Base-by-base conservation (phyloP, 2,888 invertebrate genomes). In the Chromoteleia sp. region DNA sequence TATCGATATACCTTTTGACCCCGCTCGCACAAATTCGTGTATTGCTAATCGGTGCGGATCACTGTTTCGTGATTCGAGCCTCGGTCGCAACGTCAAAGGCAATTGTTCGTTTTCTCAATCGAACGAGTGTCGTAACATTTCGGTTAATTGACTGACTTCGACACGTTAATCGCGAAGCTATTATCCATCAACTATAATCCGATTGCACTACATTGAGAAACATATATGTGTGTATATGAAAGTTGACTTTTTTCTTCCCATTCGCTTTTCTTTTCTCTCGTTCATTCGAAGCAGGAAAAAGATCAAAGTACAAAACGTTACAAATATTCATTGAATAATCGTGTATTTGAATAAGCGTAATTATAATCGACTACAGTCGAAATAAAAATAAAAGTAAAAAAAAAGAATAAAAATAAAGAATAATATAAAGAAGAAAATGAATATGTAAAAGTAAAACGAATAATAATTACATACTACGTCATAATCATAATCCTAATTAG, bases 201-300 rank as follows among this genome's bases (percentile, higher is more conserved):
- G 70, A 78, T 81, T 75, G 81, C 78, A 80, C 77, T 83, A 77
- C 77, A 74, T 67, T 65, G 76, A 81, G 68, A 81, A 59, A 76
- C 45, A 59, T 63, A 78, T 77, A 77, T 70, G 61, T 63, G 77
- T 56, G 77, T 77, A 54, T 61, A 68, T 70, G 68, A 77, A 77
- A 7, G 8, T 14, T 30, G 14, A 6, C 14, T 30, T 8, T 19
- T 12, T 21, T 39, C 29, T 75, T 48, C 39, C 12, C 43, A 29
- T 50, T 52, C 48, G 8, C 14, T 56, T 52, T 61, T 61, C 50
- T 58, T 33, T 3, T 36, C 43, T 63, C 45, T 30, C 45, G 52
- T 61, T 21, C 33, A 52, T n/a, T n/a, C 48, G 59, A 25, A 39
- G 59, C 54, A 63, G 61, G 45, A 29, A 48, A 73, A 61, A 61